Base-by-base conservation (phyloP, 2,113 vertebrate genomes). In the Alethe castanea region DNA sequence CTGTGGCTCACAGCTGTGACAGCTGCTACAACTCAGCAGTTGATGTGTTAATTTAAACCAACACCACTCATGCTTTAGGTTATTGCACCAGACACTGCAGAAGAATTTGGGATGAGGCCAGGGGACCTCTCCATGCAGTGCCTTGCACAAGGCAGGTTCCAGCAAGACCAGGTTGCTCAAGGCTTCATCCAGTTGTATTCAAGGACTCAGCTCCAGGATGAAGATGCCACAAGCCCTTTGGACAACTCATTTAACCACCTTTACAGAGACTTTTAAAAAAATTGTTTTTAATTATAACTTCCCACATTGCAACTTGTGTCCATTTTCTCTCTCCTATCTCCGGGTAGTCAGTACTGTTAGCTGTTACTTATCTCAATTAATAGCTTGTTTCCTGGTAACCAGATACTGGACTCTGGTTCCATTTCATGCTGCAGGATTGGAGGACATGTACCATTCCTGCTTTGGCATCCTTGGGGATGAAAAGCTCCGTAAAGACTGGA, bases 1-100 rank as follows among this genome's bases (percentile, higher is more conserved):
- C 72, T 88, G 76, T 14, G 84, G 54, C 59, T 65, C 40, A 61
- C 86, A 70, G 70, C 88, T 87, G 44, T 81, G 79, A 42, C 91
- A 94, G 74, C 74, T 79, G 79, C 85, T 92, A 79, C 70, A 74
- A 7, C 74, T 93, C 92, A 95, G 91, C 60, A 94, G 62, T 44
- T 48, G 83, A 86, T 77, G 67, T 83, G 76, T 94, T 81, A 78
- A 89, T 93, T 92, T 91, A 91, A 93, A 90, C 73, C 64, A 90
- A n/a, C 44, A 38, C 28, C 59, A 35, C 45, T 95, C 28, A 5
- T 23, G 62, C 62, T 72, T 65, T 86, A 53, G 76, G 48, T 56
- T 85, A 64, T 48, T 82, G 57, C 0, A 0, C 48, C 40, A 87
- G 65, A 52, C 1, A 2, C 48, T 40, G 12, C 0, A 18, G 50